A percentile compares a stretch with the other conserved stretches of the same genome.
Evolutionary conservation across 2,888 invertebrate species (phyloP).

Genomic region (Allacma fusca): DNA sequence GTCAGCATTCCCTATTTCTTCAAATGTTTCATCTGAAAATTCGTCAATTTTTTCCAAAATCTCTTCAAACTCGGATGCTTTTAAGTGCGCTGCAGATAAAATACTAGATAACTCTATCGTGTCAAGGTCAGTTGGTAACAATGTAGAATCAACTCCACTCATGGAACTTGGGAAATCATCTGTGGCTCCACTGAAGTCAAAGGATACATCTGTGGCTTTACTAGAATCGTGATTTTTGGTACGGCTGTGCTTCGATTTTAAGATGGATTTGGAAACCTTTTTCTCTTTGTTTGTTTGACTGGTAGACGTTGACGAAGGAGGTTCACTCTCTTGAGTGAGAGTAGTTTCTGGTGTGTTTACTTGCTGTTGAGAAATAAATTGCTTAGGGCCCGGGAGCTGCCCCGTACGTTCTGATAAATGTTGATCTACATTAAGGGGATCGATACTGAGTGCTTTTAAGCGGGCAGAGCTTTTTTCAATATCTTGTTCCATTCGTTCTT

Average conservation of each 20-base stretch:
- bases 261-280: conserved; percentile 20
- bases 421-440: background rate
- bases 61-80: conserved; percentile 54
- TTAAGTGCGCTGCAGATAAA: conserved; percentile 54
- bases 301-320: background rate
- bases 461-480: conserved; percentile 41
- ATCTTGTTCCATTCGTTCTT: conserved; percentile 44
- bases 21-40: conserved; percentile 19
- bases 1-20: conserved; percentile 36
- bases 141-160: conserved; percentile 19
- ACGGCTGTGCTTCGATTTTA: conserved; percentile 4
- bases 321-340: background rate
- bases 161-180: conserved; percentile 19
- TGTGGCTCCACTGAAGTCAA: conserved; percentile 29
- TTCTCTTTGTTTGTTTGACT: conserved; percentile 12
- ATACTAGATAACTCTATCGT: conserved; percentile 46
- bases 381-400: background rate
- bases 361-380: background rate
- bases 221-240: conserved; percentile 14
- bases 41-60: conserved; percentile 52
- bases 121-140: conserved; percentile 35
- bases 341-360: background rate
- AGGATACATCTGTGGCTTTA: conserved; percentile 25
- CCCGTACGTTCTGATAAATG: background rate
- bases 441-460: conserved; percentile 31